These are phyloP conservation scores for Antheraea pernyi DNA, from an alignment of 1,140 invertebrate genomes.

Conservation along the genomic window DNA sequence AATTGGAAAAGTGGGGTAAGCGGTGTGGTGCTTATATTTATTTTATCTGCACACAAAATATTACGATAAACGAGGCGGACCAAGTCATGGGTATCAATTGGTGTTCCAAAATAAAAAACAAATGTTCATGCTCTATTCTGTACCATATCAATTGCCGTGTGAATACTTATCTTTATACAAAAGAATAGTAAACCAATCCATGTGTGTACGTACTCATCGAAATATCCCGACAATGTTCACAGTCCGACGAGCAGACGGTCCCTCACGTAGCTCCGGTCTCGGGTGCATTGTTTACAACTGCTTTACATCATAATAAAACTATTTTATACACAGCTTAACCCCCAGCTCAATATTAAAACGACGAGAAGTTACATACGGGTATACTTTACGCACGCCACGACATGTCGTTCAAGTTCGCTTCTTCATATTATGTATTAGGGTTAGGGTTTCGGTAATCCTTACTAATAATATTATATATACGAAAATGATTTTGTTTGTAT, in stretches of 20 bases:
- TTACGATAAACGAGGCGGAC: no score
- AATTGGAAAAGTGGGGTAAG: no score
- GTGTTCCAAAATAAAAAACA: no score
- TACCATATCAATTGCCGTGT: no score
- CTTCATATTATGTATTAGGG: not conserved
- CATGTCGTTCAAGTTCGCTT: not conserved
- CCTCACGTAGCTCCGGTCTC: conserved; percentile 40
- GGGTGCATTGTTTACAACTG: conserved; percentile 46
- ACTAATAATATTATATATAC: no score
- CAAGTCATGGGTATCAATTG: no score
- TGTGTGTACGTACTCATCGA: not conserved
- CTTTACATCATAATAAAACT: conserved; percentile 54
- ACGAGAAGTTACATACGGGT: conserved; percentile 2
- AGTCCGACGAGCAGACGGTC: conserved; percentile 11
- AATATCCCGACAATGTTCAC: not conserved
- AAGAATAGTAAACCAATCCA: not conserved
- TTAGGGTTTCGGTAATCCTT: no score
- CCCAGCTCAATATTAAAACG: conserved; percentile 18
- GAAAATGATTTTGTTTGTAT: no score
- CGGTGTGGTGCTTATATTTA: no score
- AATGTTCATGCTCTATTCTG: no score
- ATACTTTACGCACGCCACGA: not conserved
- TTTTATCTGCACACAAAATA: no score
- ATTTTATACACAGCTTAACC: conserved; percentile 28
- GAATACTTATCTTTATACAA: no score